phyloP scores from a whole-genome alignment of 2,113 vertebrate genomes.

The Edolisoma coerulescens region DNA sequence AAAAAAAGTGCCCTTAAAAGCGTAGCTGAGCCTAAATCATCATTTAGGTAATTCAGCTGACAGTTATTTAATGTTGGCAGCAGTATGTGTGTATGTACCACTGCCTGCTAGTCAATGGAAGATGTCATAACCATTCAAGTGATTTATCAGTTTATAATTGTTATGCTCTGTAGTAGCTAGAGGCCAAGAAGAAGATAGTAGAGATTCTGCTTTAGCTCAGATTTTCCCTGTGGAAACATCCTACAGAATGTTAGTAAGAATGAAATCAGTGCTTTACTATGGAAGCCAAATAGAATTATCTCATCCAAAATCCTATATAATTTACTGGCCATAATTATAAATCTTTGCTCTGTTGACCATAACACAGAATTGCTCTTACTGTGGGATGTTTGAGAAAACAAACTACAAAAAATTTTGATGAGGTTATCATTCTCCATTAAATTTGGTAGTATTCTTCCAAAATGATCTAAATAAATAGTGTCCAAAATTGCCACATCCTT shows the following conservation, averaged over 20 bases:
- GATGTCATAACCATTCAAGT: constrained; percentile 40
- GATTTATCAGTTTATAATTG: constrained; percentile 57
- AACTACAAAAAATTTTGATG: background rate
- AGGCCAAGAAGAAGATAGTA: constrained; percentile 37
- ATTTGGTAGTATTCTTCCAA: background rate
- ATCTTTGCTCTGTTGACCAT: background rate
- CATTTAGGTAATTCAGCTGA: constrained; percentile 31
- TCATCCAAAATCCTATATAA: background rate
- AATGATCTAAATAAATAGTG: background rate
- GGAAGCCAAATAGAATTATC: background rate
- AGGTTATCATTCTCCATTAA: background rate
- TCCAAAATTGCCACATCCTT: background rate
- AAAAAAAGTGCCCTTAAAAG: background rate
- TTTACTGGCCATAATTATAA: constrained; percentile 18
- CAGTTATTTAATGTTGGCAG: constrained; percentile 49
- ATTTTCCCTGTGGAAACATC: constrained; percentile 11
- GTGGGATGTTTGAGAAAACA: background rate
- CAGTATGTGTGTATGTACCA: constrained; percentile 19
- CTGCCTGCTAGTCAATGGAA: constrained; percentile 38
- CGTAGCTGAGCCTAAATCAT: constrained; percentile 32
- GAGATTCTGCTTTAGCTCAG: constrained; percentile 40
- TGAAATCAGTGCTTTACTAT: background rate
- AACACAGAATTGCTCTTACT: background rate
- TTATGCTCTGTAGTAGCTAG: background rate
- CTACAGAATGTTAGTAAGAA: background rate